Evolutionary conservation across 2,888 invertebrate genomes (phyloP), one percentile per base, ranked within the genome.

Genomic region (Tubiluchus corallicola): DNA sequence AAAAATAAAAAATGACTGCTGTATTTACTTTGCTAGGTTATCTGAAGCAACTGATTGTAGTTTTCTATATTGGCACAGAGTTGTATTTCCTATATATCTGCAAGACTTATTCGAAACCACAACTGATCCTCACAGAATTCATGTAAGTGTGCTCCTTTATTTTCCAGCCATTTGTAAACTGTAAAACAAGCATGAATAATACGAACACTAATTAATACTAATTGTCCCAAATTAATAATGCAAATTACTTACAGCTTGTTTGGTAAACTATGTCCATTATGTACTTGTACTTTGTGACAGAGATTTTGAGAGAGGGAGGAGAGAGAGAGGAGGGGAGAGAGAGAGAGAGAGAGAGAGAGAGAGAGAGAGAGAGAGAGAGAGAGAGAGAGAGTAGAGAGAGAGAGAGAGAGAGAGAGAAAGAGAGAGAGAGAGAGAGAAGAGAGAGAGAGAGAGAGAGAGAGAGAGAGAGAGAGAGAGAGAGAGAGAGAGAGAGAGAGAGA

Each of bases 11-110:
- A 3, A 17, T 40, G n/a, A n/a, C n/a, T 20, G 5, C 38, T 4
- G 15, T 37, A 21, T n/a, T 29, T 20, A 46, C 41, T 29, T 43
- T 50, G 50, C 15, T 49, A 65, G 72, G 46, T 61, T 83, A 48
- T 65, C 72, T 41, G 64, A 66, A 48, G 68, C 76, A 18, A 77
- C 77, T 61, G 74, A 81, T 59, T 78, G 80, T 54, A 76, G 78
- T 21, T 79, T 82, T 66, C 65, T 87, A 43, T 75, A 79, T 58
- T 83, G 81, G 77, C 83, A 87, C 65, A 74, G 78, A 57, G 74
- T 77, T 51, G 69, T 83, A 43, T 68, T 83, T 43, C 76, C 78
- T 1, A 73, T 79, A 41, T 82, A 83, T 63, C 74, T 84, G 53
- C 72, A 76, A 48, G 77, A 79, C 58, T 68, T 80, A 50, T 74